Percentiles rank a stretch among this genome's conserved stretches.
These are phyloP conservation scores for Hedya salicella DNA, from an alignment of 2,888 invertebrate genomes.

Conservation along the genomic window DNA sequence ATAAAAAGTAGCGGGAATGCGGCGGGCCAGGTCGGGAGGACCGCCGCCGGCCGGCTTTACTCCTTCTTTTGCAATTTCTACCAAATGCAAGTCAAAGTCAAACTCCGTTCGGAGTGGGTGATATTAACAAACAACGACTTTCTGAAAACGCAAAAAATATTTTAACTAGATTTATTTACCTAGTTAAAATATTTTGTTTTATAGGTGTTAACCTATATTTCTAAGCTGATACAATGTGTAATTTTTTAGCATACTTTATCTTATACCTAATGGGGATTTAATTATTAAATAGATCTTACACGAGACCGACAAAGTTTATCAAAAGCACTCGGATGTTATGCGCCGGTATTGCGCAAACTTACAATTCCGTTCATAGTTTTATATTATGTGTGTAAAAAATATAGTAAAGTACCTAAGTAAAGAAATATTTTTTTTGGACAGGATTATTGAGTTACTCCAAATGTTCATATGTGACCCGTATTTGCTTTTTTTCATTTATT, in stretches of 20 bases:
- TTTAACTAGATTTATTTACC: neutral
- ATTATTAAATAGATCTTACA: conserved; percentile 51
- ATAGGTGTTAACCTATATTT: too few species aligned
- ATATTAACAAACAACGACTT: conserved; percentile 26
- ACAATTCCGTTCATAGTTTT: conserved; percentile 44
- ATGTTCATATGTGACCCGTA: too few species aligned
- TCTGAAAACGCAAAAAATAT: neutral
- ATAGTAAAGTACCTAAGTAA: neutral
- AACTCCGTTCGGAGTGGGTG: conserved; percentile 16
- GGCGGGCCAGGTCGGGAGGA: conserved; percentile 55
- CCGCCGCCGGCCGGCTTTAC: conserved; percentile 67
- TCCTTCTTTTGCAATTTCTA: conserved; percentile 78
- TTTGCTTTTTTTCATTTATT: too few species aligned
- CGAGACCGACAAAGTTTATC: conserved; percentile 83
- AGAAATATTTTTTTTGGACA: too few species aligned
- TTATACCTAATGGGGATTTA: conserved; percentile 20
- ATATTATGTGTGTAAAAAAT: conserved; percentile 12
- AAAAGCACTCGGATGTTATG: conserved; percentile 73
- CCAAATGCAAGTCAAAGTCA: conserved; percentile 55
- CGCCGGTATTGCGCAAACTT: conserved; percentile 79
- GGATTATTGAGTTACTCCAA: too few species aligned
- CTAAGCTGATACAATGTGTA: conserved; percentile 4
- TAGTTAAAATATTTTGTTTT: neutral
- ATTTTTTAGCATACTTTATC: neutral
- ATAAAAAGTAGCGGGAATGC: conserved; percentile 64